These are phyloP conservation scores for Sinella curviseta DNA, from an alignment of 1,140 invertebrate species.

Conservation along the genomic window DNA sequence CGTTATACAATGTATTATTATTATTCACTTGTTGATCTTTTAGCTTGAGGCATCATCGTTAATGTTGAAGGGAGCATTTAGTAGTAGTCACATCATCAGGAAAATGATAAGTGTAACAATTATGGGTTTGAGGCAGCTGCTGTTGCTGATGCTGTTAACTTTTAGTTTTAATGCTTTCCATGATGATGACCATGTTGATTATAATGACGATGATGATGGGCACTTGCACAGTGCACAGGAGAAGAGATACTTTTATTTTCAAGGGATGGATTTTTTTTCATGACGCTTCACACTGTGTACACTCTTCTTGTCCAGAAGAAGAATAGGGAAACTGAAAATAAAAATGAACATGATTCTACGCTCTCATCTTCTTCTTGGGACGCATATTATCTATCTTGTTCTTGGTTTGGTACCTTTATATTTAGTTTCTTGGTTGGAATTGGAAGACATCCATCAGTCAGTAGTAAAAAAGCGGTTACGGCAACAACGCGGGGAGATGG, in stretches of 20 bases:
- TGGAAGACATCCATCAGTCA: neutral
- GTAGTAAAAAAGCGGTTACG: too few relatives aligned
- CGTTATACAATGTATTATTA: neutral
- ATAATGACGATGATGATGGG: neutral
- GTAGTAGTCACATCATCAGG: neutral
- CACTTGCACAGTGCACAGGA: neutral
- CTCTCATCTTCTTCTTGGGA: neutral
- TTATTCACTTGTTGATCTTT: neutral
- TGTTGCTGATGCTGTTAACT: neutral
- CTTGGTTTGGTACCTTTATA: too few relatives aligned
- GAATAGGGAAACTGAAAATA: neutral
- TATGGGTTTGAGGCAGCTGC: neutral
- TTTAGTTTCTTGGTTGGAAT: neutral
- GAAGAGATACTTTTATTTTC: neutral
- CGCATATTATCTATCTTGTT: too few relatives aligned
- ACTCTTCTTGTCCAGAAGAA: neutral
- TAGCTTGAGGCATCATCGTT: neutral
- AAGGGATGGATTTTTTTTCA: neutral
- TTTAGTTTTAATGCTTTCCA: neutral
- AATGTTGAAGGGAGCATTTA: neutral
- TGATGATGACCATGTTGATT: neutral
- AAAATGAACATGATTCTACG: neutral
- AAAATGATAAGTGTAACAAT: conserved; percentile 19
- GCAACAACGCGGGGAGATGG: too few relatives aligned
- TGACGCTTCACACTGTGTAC: neutral